phyloP scores from a whole-genome alignment of 1,140 invertebrate species.

The Holcopasites calliopsidis region DNA sequence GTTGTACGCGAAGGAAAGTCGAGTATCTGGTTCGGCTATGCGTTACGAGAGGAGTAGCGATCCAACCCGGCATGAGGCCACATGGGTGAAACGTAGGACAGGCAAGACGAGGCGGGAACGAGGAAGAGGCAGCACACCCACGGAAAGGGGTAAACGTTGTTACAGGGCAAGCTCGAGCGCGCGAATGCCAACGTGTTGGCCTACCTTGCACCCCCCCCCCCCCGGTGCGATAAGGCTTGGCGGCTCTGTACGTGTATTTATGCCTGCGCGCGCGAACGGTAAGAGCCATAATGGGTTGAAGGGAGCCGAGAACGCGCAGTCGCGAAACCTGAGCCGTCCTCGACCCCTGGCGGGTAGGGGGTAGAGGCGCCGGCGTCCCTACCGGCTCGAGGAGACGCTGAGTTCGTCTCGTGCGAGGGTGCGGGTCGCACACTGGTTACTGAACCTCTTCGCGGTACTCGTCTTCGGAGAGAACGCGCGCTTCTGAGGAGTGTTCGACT shows the following conservation, averaged over 20 bases:
- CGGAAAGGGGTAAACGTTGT: constrained; percentile 10
- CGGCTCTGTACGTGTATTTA: constrained; percentile 16
- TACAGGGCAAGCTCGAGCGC: constrained; percentile 19
- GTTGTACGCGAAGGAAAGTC: constrained; percentile 36
- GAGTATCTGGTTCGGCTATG: constrained; percentile 44
- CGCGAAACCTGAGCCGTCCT: constrained; percentile 66
- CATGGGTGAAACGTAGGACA: not conserved
- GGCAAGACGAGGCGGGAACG: not conserved
- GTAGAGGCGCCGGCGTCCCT: constrained; percentile 34
- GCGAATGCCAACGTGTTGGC: constrained; percentile 10
- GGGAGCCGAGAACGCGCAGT: constrained; percentile 66
- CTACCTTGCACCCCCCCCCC: constrained; percentile 3
- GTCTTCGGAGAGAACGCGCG: not conserved
- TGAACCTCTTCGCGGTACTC: not conserved
- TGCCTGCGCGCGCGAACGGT: constrained; percentile 28
- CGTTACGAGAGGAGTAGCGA: constrained; percentile 51
- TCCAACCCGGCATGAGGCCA: constrained; percentile 25
- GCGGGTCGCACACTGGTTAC: constrained; percentile 66
- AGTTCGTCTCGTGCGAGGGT: constrained; percentile 60
- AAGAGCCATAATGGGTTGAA: constrained; percentile 66
- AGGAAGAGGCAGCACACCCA: constrained; percentile 7
- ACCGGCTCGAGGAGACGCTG: constrained; percentile 46
- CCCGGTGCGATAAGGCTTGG: too few species aligned
- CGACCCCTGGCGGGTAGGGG: constrained; percentile 54
- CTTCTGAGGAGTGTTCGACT: not conserved